phyloP scores from a whole-genome alignment of 1,140 invertebrate species.

The Streblospio benedicti region DNA sequence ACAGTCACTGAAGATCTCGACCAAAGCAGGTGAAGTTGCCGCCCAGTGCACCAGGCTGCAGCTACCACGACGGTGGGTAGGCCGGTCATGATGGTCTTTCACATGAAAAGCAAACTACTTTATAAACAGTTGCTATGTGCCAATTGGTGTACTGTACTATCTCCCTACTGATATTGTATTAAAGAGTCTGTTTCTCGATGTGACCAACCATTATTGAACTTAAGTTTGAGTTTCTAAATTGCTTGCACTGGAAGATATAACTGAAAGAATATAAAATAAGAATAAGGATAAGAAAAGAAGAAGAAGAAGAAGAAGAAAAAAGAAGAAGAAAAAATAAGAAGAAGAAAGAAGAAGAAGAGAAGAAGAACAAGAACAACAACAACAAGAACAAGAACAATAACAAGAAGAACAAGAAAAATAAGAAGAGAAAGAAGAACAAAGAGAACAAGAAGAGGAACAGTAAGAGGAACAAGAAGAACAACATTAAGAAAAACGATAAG shows the following conservation, averaged over 20 bases:
- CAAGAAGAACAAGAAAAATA: constrained; percentile 14
- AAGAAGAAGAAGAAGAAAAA: constrained; percentile 15
- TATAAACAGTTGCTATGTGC: too few species aligned
- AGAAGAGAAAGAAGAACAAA: constrained; percentile 12
- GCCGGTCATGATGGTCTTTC: too few species aligned
- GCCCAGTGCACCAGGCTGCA: too few species aligned
- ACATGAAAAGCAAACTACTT: too few species aligned
- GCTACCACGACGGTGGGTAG: too few species aligned
- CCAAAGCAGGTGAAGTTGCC: too few species aligned
- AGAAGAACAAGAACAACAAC: neutral
- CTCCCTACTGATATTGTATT: neutral
- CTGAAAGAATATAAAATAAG: constrained; percentile 1
- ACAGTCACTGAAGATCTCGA: too few species aligned
- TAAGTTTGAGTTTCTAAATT: neutral
- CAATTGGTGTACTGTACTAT: neutral
- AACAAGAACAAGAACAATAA: constrained; percentile 1
- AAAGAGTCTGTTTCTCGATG: neutral
- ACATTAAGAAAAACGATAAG: constrained; percentile 8
- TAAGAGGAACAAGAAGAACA: constrained; percentile 5
- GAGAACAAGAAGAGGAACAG: constrained; percentile 12
- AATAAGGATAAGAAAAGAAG: constrained; percentile 13
- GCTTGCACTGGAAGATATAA: neutral
- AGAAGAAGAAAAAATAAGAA: constrained; percentile 9
- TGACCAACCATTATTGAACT: neutral
- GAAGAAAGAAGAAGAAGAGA: constrained; percentile 6